A percentile compares a stretch with the other conserved stretches of the same genome.
Conservation (phyloP, 1,140 invertebrate species). For the Bombus superbus region DNA sequence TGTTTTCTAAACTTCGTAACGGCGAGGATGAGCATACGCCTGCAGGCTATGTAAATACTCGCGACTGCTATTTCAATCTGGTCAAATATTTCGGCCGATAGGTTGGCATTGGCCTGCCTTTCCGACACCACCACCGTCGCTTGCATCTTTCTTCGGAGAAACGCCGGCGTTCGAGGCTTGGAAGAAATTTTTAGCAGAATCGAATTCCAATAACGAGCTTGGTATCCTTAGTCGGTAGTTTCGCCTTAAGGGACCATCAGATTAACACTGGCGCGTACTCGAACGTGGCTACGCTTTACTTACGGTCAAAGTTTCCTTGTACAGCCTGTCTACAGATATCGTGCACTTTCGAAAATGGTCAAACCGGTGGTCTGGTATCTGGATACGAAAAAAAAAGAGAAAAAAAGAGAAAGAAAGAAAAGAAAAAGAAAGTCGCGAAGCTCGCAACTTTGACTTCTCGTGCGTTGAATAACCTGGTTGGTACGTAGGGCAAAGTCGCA, state of each 20-base stretch:
- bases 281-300: neutral
- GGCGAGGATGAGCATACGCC: neutral
- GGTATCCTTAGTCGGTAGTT: neutral
- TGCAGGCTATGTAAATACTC: neutral
- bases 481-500: too few species aligned
- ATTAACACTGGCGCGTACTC: neutral
- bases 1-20: constrained; percentile 1
- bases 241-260: constrained; percentile 24
- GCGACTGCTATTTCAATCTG: neutral
- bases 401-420: neutral
- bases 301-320: constrained; percentile 10
- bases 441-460: neutral
- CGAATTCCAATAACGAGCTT: constrained; percentile 5
- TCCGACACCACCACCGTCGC: neutral
- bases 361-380: neutral
- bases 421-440: neutral
- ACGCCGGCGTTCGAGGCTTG: neutral
- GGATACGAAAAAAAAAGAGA: neutral
- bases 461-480: neutral
- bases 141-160: constrained; percentile 7
- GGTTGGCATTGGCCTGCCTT: constrained; percentile 5
- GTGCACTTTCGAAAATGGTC: neutral
- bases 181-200: neutral
- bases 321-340: neutral
- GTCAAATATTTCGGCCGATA: neutral